phyloP scores from a whole-genome alignment of 2,888 invertebrate genomes.

The Aspidiotus rigidus region DNA sequence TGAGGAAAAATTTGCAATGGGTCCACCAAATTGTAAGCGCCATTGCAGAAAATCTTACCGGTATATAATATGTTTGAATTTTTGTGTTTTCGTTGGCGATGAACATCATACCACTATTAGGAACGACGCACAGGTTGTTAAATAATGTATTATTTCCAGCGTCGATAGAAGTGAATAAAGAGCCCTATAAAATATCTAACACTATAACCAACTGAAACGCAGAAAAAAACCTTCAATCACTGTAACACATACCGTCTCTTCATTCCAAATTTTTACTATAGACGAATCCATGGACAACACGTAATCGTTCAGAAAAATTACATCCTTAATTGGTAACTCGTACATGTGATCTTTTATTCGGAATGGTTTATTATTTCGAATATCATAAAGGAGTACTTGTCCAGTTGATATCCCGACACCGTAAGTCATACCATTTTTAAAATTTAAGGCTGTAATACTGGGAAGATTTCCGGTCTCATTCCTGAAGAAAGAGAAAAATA shows the following conservation, averaged over 20 bases:
- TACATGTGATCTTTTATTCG: conserved; percentile 91
- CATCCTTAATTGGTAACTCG: conserved; percentile 75
- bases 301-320: conserved; percentile 76
- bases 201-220: background rate
- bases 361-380: conserved; percentile 80
- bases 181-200: conserved; percentile 55
- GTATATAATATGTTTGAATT: conserved; percentile 90
- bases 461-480: conserved; percentile 44
- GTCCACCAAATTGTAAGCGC: background rate
- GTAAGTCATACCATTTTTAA: conserved; percentile 62
- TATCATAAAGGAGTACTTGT: conserved; percentile 87
- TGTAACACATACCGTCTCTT: conserved; percentile 57
- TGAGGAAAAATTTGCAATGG: background rate
- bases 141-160: conserved; percentile 62
- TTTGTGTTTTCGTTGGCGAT: conserved; percentile 91
- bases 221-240: background rate
- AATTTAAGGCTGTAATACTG: conserved; percentile 71
- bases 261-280: conserved; percentile 84
- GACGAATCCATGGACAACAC: conserved; percentile 83
- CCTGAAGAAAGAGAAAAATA: background rate
- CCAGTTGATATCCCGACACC: conserved; percentile 92
- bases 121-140: conserved; percentile 86
- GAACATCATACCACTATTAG: conserved; percentile 81
- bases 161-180: conserved; percentile 88
- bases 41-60: conserved; percentile 46